A percentile compares a stretch with the other conserved stretches of the same genome.
Evolutionary conservation across 2,797 vertebrate species (phyloP).

Genomic region (Syngnathus acus): DNA sequence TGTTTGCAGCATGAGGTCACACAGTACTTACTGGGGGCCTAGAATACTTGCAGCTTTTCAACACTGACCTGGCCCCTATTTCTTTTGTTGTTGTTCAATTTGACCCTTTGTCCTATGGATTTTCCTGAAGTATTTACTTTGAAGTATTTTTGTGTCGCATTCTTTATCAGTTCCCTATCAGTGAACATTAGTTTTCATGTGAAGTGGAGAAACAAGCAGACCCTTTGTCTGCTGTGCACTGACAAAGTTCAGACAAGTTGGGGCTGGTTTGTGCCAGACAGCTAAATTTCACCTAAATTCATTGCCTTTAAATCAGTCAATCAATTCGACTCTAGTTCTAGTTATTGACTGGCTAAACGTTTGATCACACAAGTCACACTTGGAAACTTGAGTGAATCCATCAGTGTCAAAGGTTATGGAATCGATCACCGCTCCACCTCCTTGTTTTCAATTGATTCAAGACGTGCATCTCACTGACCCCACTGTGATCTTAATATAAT

Average conservation of each 20-base stretch:
- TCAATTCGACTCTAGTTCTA: not conserved
- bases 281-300: conserved; percentile 3
- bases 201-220: conserved; percentile 26
- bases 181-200: conserved; percentile 1
- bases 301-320: too few species aligned
- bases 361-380: not conserved
- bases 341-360: not conserved
- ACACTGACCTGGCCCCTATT: not conserved
- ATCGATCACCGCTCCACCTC: not conserved
- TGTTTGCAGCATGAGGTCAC: not conserved
- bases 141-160: not conserved
- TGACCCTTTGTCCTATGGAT: not conserved
- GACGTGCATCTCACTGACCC: not conserved
- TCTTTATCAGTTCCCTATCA: not conserved
- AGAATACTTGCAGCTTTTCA: not conserved
- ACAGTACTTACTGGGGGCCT: not conserved
- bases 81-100: not conserved
- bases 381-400: not conserved
- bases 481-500: not conserved
- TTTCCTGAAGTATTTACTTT: not conserved
- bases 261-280: conserved; percentile 28
- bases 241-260: conserved; percentile 33
- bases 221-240: conserved; percentile 32
- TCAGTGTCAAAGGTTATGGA: not conserved
- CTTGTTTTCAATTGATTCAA: not conserved